Evolutionary conservation across 1,140 invertebrate species (phyloP).

Genomic region (Temnothorax nylanderi): DNA sequence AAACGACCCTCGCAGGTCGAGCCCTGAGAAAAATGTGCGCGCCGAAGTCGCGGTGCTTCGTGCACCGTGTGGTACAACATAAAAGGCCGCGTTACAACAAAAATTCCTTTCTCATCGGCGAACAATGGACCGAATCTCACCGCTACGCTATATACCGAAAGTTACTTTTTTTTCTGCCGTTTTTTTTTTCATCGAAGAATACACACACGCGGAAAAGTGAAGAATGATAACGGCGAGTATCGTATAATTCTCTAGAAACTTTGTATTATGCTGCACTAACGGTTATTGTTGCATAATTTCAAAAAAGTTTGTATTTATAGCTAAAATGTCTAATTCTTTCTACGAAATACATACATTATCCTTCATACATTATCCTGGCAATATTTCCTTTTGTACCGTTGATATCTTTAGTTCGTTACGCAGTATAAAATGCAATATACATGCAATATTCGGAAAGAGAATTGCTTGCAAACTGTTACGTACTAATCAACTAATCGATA

Average conservation of each 20-base stretch:
- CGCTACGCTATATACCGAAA: conserved; percentile 24
- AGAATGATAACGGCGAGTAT: neutral
- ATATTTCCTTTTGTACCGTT: neutral
- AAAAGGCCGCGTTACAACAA: conserved; percentile 52
- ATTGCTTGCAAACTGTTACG: neutral
- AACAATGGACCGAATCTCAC: conserved; percentile 55
- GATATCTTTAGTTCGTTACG: neutral
- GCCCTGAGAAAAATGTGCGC: conserved; percentile 49
- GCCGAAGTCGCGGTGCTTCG: conserved; percentile 32
- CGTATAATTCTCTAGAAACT: neutral
- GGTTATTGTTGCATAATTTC: neutral
- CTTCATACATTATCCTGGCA: neutral
- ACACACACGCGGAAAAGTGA: neutral
- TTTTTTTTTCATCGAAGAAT: neutral
- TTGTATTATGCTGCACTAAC: neutral
- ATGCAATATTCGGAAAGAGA: neutral
- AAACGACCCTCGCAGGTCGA: conserved; percentile 49
- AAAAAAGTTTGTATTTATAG: neutral
- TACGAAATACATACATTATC: neutral
- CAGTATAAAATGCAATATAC: neutral
- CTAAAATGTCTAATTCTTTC: neutral
- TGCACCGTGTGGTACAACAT: conserved; percentile 39
- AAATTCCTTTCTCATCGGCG: conserved; percentile 63
- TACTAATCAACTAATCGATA: conserved; percentile 48
- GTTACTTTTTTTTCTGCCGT: conserved; percentile 9